Percentiles rank a stretch among this genome's conserved stretches.
These are phyloP conservation scores for Drosophila tani DNA, from an alignment of 1,140 invertebrate genomes.

Conservation along the genomic window DNA sequence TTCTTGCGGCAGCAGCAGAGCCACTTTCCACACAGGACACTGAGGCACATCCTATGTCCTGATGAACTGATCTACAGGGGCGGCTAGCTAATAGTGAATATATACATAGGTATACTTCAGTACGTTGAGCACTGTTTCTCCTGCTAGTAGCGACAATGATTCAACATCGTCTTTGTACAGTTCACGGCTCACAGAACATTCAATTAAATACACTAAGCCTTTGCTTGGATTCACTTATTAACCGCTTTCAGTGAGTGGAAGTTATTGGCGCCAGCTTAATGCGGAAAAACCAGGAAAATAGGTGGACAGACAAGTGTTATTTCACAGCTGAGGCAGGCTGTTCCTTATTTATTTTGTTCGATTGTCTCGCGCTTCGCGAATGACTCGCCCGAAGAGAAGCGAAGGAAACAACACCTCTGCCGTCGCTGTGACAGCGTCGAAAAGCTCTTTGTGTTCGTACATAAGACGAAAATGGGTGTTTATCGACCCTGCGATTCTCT, in stretches of 20 bases:
- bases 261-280: no score
- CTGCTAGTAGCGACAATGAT: not conserved
- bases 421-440: slow-evolving; percentile 14
- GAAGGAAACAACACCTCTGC: slow-evolving; percentile 27
- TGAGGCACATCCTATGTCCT: slow-evolving; percentile 53
- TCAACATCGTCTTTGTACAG: slow-evolving; percentile 28
- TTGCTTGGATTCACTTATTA: not conserved
- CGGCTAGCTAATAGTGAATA: not conserved
- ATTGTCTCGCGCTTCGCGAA: slow-evolving; percentile 37
- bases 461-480: not conserved
- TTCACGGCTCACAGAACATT: not conserved
- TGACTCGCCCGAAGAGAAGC: slow-evolving; percentile 48
- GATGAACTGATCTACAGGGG: not conserved
- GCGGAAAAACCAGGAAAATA: not conserved
- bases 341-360: slow-evolving; percentile 46
- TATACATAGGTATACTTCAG: not conserved
- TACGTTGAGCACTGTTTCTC: not conserved
- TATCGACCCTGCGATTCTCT: slow-evolving; percentile 4
- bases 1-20: slow-evolving; percentile 52
- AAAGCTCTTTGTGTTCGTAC: slow-evolving; percentile 47
- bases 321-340: slow-evolving; percentile 5
- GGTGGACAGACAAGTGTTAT: not conserved
- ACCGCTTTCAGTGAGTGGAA: not conserved
- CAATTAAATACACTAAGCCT: not conserved
- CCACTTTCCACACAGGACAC: slow-evolving; percentile 47